Evolutionary conservation across 2,797 vertebrate species (phyloP), one percentile per base, ranked within the genome.

Genomic region (Cossypha heuglini): DNA sequence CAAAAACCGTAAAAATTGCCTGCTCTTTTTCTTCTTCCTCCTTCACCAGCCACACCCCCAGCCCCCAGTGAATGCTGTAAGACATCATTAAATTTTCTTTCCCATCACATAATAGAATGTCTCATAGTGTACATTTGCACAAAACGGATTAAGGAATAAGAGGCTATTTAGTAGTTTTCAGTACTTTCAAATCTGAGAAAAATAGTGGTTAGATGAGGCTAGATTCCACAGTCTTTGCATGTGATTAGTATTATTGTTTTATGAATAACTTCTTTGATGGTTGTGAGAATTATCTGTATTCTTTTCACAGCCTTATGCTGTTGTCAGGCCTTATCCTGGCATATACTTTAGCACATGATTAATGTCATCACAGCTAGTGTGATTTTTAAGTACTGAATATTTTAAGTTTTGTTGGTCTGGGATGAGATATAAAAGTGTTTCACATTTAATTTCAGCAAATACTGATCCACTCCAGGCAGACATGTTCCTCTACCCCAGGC

Each of bases 31-130:
- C 8, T 21, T 61, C 48, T 49, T 21, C 8, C 4, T 1, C 1
- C 9, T 86, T 57, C 1, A 9, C 9, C 29, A 68, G 21, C 1
- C 19, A 25, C 7, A 37, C 29, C 28, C 3, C 4, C 2, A 28
- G 4, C 12, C 68, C 11, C 33, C 5, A 45, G 1, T 52, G 33
- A 66, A 52, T 59, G 16, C 28, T 81, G 4, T 26, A 68, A 84
- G 13, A 13, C 52, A n/a, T 28, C 46, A 64, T 67, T 76, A 59
- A 49, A 71, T 91, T 86, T n/a, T 54, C 16, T 49, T 77, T 83
- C 35, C 22, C 18, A n/a, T 58, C 22, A 33, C 9, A 1, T 58
- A 55, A 76, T 7, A 71, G 26, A 77, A 86, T 55, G 20, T 35
- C 14, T 89, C 9, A 20, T 4, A 26, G 5, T 10, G 12, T 45